Evolutionary conservation across 2,888 invertebrate species (phyloP).

Genomic region (Cerastoderma edule): DNA sequence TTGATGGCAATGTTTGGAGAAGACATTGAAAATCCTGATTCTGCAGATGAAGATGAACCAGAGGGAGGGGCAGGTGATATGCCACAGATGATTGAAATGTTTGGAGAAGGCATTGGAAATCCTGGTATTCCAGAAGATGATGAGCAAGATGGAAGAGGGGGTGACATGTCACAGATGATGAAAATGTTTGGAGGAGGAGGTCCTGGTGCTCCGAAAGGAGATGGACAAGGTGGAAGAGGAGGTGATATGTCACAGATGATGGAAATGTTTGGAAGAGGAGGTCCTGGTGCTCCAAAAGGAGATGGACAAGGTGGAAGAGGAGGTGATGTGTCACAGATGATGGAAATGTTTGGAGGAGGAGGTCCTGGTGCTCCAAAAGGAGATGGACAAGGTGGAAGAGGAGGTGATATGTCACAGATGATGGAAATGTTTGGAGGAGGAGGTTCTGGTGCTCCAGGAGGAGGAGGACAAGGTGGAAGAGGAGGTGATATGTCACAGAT

Average conservation of each 20-base stretch:
- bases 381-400: too few species aligned
- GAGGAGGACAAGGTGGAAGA: not conserved
- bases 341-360: not conserved
- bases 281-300: not conserved
- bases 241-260: not conserved
- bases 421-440: slow-evolving; percentile 5
- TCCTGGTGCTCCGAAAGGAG: not conserved
- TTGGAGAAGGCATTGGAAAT: not conserved
- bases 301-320: not conserved
- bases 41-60: not conserved
- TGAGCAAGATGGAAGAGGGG: not conserved
- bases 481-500: not conserved
- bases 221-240: not conserved
- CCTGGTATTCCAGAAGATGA: not conserved
- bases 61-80: not conserved
- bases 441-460: not conserved
- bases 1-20: too few species aligned
- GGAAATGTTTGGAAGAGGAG: too few species aligned
- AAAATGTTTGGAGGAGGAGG: slow-evolving; percentile 11
- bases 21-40: too few species aligned
- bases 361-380: not conserved
- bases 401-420: not conserved
- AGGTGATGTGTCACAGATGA: not conserved
- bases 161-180: too few species aligned
- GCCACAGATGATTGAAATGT: slow-evolving; percentile 2